These are phyloP conservation scores for Varanus komodoensis DNA, from an alignment of 2,113 vertebrate species.

Conservation along the genomic window DNA sequence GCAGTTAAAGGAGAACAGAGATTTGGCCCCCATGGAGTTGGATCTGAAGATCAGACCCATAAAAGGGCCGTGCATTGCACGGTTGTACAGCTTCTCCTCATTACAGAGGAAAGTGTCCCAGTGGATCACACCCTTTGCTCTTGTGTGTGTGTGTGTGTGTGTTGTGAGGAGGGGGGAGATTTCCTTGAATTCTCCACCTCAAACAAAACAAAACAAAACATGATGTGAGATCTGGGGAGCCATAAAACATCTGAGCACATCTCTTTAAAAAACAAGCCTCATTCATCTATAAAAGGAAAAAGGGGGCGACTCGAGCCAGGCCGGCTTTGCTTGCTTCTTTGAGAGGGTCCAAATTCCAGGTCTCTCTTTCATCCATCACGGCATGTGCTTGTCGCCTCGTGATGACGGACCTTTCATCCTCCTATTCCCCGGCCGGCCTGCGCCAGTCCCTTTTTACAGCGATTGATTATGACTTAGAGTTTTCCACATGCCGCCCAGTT, in stretches of 20 bases:
- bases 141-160: neutral
- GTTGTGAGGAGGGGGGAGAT: neutral
- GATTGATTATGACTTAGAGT: conserved; percentile 76
- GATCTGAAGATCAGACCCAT: too few species aligned
- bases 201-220: neutral
- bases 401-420: conserved; percentile 76
- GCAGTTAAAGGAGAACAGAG: too few species aligned
- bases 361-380: conserved; percentile 69
- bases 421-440: conserved; percentile 65
- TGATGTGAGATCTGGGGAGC: neutral
- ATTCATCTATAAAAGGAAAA: conserved; percentile 60
- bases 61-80: too few species aligned
- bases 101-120: neutral
- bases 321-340: conserved; percentile 69
- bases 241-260: conserved; percentile 50
- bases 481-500: conserved; percentile 77
- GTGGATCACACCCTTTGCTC: neutral
- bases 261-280: conserved; percentile 12
- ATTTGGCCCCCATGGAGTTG: too few species aligned
- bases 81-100: neutral
- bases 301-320: conserved; percentile 51
- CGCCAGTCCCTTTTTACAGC: conserved; percentile 70
- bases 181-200: neutral
- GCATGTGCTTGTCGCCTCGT: conserved; percentile 74
- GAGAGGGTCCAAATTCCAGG: neutral